Conservation (phyloP, 2,797 vertebrate genomes). For the Tinamus major region DNA sequence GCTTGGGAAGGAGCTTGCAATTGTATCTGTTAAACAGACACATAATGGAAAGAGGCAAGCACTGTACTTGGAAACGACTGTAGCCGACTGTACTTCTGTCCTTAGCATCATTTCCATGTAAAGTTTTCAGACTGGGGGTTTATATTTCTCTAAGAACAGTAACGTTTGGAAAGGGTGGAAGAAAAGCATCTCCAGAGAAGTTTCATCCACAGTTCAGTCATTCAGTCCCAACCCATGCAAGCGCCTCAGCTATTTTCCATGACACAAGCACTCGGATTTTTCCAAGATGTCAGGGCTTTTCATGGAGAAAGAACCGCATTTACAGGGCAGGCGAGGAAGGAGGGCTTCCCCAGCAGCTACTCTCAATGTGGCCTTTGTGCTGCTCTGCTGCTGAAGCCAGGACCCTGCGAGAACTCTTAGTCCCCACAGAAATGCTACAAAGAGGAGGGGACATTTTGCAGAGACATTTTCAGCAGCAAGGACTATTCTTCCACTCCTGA, state of each 20-base stretch:
- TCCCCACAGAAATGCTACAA: slow-evolving; percentile 64
- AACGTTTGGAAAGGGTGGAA: not conserved
- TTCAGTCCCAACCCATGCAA: slow-evolving; percentile 75
- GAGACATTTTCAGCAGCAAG: slow-evolving; percentile 54
- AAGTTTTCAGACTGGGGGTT: not conserved
- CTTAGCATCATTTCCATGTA: not conserved
- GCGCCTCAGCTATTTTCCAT: slow-evolving; percentile 76
- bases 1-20: not conserved
- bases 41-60: not conserved
- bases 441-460: slow-evolving; percentile 22
- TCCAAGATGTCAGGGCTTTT: slow-evolving; percentile 84
- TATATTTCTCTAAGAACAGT: not conserved
- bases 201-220: slow-evolving; percentile 62
- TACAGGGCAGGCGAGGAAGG: slow-evolving; percentile 76
- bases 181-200: slow-evolving; percentile 62
- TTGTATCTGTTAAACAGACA: not conserved
- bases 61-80: not conserved
- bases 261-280: slow-evolving; percentile 82
- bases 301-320: slow-evolving; percentile 82
- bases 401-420: slow-evolving; percentile 74
- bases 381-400: slow-evolving; percentile 70
- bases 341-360: slow-evolving; percentile 79
- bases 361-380: slow-evolving; percentile 82
- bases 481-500: slow-evolving; percentile 49
- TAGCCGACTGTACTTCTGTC: not conserved